Evolutionary conservation across 2,797 vertebrate species (phyloP).

Genomic region (Monodelphis domestica): DNA sequence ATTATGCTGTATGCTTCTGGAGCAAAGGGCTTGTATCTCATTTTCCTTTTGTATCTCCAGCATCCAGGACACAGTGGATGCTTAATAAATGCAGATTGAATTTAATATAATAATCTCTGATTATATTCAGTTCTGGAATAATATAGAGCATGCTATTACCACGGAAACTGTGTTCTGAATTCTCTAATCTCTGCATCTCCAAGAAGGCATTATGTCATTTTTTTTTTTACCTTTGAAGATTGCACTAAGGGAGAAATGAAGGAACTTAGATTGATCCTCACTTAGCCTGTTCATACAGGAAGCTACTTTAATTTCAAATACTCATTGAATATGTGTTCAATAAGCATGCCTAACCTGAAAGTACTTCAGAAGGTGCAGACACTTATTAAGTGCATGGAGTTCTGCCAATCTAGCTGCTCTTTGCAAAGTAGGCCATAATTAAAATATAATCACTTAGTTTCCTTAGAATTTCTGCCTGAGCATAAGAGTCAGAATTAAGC

Average conservation of each 20-base stretch:
- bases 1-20: background rate
- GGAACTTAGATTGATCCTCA: conserved; percentile 64
- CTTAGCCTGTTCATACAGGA: conserved; percentile 61
- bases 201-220: conserved; percentile 55
- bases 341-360: conserved; percentile 52
- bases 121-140: conserved; percentile 2
- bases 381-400: conserved; percentile 70
- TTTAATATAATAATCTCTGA: background rate
- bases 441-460: conserved; percentile 74
- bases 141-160: background rate
- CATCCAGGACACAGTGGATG: background rate
- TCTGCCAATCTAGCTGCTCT: conserved; percentile 60
- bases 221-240: conserved; percentile 52
- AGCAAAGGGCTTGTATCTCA: background rate
- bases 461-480: conserved; percentile 66
- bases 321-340: conserved; percentile 25
- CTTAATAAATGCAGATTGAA: background rate
- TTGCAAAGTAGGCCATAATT: conserved; percentile 69
- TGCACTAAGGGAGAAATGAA: conserved; percentile 34
- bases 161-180: conserved; percentile 35
- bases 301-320: conserved; percentile 61
- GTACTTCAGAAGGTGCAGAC: conserved; percentile 66
- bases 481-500: conserved; percentile 63
- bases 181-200: conserved; percentile 34
- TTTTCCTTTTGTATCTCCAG: background rate